These are phyloP conservation scores for Callithrix jacchus DNA, from an alignment of 2,113 vertebrate species.

Conservation along the genomic window DNA sequence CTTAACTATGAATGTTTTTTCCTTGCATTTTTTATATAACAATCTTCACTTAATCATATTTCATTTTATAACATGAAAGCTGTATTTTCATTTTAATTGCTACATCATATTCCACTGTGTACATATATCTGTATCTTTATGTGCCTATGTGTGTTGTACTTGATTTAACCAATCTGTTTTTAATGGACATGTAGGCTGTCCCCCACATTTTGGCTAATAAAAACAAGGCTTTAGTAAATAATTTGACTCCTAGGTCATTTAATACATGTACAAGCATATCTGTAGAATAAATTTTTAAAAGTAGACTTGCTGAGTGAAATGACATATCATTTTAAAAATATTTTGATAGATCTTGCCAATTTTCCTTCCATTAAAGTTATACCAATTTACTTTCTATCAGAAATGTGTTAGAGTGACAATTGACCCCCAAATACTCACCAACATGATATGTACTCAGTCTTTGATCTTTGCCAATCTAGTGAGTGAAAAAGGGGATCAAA, in stretches of 20 bases:
- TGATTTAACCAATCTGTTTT: background rate
- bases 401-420: background rate
- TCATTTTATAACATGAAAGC: background rate
- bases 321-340: background rate
- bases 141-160: background rate
- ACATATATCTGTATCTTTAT: background rate
- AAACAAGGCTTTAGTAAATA: conserved; percentile 3
- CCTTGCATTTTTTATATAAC: background rate
- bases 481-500: background rate
- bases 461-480: background rate
- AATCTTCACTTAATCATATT: background rate
- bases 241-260: conserved; percentile 3
- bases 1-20: background rate
- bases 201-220: background rate
- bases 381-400: background rate
- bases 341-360: background rate
- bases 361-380: background rate
- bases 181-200: background rate
- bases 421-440: background rate
- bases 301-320: background rate
- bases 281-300: background rate
- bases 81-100: background rate
- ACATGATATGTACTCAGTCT: background rate
- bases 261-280: background rate
- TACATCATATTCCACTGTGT: background rate